Conservation (phyloP, 2,888 invertebrate species). For the Elysia crispata region DNA sequence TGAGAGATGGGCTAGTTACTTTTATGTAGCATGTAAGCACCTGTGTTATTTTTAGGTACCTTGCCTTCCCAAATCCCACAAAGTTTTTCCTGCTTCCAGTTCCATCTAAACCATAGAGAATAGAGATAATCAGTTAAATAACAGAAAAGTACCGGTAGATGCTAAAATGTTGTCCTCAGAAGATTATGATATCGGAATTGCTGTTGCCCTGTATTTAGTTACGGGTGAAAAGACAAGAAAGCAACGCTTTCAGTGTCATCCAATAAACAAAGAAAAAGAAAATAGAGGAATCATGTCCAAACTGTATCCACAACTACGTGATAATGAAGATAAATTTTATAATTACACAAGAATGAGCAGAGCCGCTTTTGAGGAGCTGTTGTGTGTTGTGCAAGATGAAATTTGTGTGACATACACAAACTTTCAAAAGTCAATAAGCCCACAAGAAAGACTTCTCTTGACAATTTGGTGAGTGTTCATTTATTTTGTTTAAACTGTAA, state of each 20-base stretch:
- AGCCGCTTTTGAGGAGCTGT: background rate
- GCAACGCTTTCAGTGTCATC: background rate
- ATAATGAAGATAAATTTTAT: slow-evolving; percentile 14
- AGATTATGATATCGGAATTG: background rate
- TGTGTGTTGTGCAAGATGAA: background rate
- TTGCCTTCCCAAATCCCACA: no score
- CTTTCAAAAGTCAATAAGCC: background rate
- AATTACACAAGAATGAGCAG: slow-evolving; percentile 17
- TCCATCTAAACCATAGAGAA: no score
- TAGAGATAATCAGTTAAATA: no score
- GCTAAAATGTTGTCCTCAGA: background rate
- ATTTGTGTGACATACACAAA: background rate
- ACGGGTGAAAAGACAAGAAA: background rate
- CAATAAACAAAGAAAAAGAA: background rate
- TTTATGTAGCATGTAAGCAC: no score
- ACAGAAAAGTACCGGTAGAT: no score
- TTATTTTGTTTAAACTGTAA: background rate
- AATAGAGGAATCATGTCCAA: background rate
- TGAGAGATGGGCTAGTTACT: no score
- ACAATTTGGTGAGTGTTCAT: background rate
- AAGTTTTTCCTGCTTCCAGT: no score
- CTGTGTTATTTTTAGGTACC: no score
- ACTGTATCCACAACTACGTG: slow-evolving; percentile 16
- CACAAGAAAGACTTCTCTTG: slow-evolving; percentile 9
- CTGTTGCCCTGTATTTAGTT: background rate